Percentiles rank a stretch among this genome's conserved stretches.
Evolutionary conservation across 2,888 invertebrate genomes (phyloP).

Genomic region (Lasioglossum pauxillum): DNA sequence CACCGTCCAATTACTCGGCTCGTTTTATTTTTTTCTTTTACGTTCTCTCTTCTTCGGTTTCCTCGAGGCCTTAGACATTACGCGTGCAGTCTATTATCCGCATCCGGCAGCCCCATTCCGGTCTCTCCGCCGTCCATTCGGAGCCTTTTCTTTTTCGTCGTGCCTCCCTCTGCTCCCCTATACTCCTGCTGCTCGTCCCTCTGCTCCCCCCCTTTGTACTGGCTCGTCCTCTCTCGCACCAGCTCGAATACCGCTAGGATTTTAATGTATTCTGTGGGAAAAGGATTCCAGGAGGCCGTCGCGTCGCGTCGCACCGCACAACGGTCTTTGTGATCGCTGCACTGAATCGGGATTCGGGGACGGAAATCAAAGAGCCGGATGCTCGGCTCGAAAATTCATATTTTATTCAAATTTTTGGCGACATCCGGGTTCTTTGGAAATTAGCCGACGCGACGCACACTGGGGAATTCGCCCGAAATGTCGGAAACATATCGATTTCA

Average conservation of each 20-base stretch:
- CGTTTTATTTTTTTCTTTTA: slow-evolving; percentile 4
- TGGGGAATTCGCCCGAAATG: no score
- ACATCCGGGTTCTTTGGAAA: background rate
- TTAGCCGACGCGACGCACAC: background rate
- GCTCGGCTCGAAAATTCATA: background rate
- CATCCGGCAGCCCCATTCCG: slow-evolving; percentile 53
- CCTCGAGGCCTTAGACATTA: slow-evolving; percentile 36
- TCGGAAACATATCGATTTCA: no score
- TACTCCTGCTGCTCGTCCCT: background rate
- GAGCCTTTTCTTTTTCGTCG: slow-evolving; percentile 47
- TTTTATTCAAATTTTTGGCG: background rate
- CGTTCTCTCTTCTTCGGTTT: slow-evolving; percentile 33
- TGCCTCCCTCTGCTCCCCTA: background rate
- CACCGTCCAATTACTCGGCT: slow-evolving; percentile 21
- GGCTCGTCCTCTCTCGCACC: slow-evolving; percentile 32
- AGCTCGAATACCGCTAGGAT: slow-evolving; percentile 43
- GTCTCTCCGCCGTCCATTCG: slow-evolving; percentile 56
- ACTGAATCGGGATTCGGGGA: background rate
- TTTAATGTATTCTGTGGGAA: slow-evolving; percentile 50
- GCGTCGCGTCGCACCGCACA: background rate
- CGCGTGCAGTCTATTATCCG: slow-evolving; percentile 52
- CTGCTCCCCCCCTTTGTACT: slow-evolving; percentile 22
- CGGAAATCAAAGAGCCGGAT: slow-evolving; percentile 2
- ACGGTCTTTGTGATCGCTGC: slow-evolving; percentile 4
- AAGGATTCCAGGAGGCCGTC: slow-evolving; percentile 25